These are phyloP conservation scores for Dipodomys merriami DNA, from an alignment of 2,113 vertebrate genomes.

Conservation along the genomic window DNA sequence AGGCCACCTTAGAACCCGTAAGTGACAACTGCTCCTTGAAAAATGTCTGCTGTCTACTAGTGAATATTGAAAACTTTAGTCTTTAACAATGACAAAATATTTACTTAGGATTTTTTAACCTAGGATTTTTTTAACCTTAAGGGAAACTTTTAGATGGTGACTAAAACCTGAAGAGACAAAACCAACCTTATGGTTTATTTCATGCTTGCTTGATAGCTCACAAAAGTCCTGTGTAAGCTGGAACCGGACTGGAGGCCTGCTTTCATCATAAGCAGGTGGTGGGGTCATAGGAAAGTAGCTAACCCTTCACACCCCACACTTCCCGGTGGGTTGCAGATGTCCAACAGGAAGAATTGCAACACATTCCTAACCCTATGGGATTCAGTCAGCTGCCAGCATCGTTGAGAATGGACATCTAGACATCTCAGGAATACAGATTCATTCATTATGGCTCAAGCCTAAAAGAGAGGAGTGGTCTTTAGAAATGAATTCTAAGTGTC, in stretches of 20 bases:
- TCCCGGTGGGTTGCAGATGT: background rate
- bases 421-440: constrained; percentile 26
- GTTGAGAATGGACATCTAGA: background rate
- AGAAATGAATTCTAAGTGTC: constrained; percentile 21
- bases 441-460: constrained; percentile 10
- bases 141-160: background rate
- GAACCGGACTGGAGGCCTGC: background rate
- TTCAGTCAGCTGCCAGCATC: background rate
- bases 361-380: background rate
- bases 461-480: background rate
- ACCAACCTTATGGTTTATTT: constrained; percentile 4
- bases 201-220: background rate
- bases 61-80: background rate
- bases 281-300: background rate
- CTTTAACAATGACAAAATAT: constrained; percentile 8
- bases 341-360: background rate
- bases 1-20: background rate
- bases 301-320: background rate
- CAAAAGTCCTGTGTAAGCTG: background rate
- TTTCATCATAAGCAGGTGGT: background rate
- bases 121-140: background rate
- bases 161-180: background rate
- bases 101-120: background rate
- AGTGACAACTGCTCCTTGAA: background rate
- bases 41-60: background rate